phyloP scores from a whole-genome alignment of 1,140 invertebrate genomes.

The Conus ventricosus region DNA sequence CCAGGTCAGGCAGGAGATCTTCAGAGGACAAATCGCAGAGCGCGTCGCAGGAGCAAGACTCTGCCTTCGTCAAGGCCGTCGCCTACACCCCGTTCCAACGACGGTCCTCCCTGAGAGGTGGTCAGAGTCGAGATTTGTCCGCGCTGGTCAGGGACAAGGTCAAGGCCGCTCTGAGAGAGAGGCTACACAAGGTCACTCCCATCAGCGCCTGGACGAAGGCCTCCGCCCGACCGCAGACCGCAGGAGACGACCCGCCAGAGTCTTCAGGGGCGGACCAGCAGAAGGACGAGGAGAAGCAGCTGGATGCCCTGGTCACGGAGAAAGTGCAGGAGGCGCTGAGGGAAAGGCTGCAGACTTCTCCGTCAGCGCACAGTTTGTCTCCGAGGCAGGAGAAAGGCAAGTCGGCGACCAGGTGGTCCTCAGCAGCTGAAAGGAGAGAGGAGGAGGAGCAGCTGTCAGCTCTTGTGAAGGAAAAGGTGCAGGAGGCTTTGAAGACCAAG shows the following conservation, averaged over 20 bases:
- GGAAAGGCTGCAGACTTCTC: neutral
- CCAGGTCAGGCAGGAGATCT: too few species aligned
- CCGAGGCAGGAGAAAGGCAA: neutral
- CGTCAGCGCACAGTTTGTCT: neutral
- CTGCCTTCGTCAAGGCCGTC: neutral
- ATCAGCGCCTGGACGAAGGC: neutral
- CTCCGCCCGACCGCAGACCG: neutral
- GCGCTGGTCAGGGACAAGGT: neutral
- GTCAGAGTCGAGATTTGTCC: neutral
- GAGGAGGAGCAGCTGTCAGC: neutral
- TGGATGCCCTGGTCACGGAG: neutral
- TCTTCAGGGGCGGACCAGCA: neutral
- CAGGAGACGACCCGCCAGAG: neutral
- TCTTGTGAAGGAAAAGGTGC: neutral
- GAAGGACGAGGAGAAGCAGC: neutral
- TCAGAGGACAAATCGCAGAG: neutral
- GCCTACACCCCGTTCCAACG: slow-evolving; percentile 10
- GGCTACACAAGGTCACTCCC: neutral
- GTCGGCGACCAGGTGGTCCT: neutral
- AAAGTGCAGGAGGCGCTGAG: neutral
- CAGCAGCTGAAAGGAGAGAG: neutral
- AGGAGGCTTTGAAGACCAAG: neutral
- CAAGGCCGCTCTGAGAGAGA: neutral
- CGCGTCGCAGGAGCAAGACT: neutral
- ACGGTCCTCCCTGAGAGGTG: neutral